phyloP scores from a whole-genome alignment of 2,113 vertebrate species.

The Pituophis catenifer region DNA sequence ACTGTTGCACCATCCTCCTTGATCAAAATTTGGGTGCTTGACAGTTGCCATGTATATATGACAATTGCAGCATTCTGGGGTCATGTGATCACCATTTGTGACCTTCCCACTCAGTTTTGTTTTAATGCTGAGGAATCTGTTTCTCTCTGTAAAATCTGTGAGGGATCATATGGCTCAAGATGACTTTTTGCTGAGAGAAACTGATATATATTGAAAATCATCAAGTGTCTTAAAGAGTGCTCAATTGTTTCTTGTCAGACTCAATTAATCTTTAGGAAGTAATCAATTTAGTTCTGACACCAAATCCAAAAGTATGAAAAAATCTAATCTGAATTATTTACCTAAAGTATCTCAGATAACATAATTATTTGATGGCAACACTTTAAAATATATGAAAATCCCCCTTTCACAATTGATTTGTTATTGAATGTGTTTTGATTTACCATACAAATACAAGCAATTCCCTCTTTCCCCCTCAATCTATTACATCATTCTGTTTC shows the following conservation, averaged over 20 bases:
- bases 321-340: neutral
- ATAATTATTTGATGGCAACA: neutral
- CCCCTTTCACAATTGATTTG: neutral
- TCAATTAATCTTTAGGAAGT: slow-evolving; percentile 43
- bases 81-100: neutral
- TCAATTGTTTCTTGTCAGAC: slow-evolving; percentile 30
- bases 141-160: neutral
- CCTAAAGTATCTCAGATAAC: neutral
- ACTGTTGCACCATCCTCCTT: neutral
- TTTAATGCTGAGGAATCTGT: neutral
- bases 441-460: neutral
- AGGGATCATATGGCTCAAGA: slow-evolving; percentile 29
- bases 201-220: slow-evolving; percentile 54
- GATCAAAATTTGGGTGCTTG: neutral
- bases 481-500: neutral
- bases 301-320: neutral
- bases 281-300: slow-evolving; percentile 5
- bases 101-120: neutral
- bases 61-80: neutral
- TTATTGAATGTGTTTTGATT: neutral
- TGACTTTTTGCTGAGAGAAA: slow-evolving; percentile 45
- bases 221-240: slow-evolving; percentile 39
- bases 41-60: neutral
- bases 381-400: neutral
- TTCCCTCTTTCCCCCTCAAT: neutral